Base-by-base conservation (phyloP, 2,113 vertebrate species). In the Stegastes partitus region DNA sequence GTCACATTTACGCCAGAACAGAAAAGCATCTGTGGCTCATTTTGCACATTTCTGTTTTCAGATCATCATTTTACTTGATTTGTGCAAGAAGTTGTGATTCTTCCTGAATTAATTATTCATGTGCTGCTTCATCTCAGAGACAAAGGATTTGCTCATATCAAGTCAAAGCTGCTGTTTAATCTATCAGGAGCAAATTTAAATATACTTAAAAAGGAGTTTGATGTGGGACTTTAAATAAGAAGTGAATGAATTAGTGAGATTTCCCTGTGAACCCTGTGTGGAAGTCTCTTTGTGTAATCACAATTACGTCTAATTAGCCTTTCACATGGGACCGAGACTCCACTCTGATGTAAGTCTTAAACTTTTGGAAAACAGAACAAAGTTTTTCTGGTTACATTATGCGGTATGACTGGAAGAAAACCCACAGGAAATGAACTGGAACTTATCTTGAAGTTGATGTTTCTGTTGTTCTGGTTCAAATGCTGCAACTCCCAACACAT, bases 91-190 rank as follows among this genome's bases (percentile, higher is more conserved):
- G 3, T 59, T 58, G 9, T 63, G 25, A n/a, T 18, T 53, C 47
- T 22, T 47, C 18, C 23, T 53, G 61, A 4, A 68, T 53, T 61
- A 14, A 22, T 61, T 28, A 67, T 68, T 62, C 56, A 77, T 69
- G 25, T 56, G 5, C 26, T 0, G 21, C 50, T 66, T 57, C 59
- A 25, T 49, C 26, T 19, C 22, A 77, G 21, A 26, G 31, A 77
- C 55, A 50, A 77, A 77, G 19, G 31, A 77, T 53, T 74, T 76
- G 54, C 65, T 66, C 15, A 18, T 39, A 34, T 68, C 55, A 51
- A 16, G 34, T 25, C 21, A 65, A 19, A 44, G 51, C 15, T 21
- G 31, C 18, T 39, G 6, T 61, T 42, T 77, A 28, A 67, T 59
- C 54, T 37, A n/a, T 34, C 16, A 56, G 57, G 44, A 51, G n/a